Conservation (phyloP, 2,113 vertebrate genomes). For the Cyprinodon tularosa region DNA sequence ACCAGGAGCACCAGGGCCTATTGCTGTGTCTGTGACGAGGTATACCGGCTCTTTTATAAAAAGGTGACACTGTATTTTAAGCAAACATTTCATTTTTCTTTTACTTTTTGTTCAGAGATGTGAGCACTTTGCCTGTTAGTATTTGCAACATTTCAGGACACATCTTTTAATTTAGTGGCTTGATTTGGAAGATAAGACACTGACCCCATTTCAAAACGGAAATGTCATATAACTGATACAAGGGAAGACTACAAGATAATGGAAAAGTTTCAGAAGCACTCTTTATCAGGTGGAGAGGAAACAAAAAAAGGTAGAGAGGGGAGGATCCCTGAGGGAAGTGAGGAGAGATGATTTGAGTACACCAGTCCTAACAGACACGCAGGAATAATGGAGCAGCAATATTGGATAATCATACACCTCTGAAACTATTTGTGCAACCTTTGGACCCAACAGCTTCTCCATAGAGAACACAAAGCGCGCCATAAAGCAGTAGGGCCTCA, state of each 20-base stretch:
- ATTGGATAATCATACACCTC: conserved; percentile 44
- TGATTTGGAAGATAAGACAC: conserved; percentile 54
- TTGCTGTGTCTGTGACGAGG: conserved; percentile 77
- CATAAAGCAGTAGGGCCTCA: conserved; percentile 57
- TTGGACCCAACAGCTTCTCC: conserved; percentile 41
- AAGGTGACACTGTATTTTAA: conserved; percentile 52
- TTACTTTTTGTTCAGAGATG: conserved; percentile 60
- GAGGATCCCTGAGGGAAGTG: conserved; percentile 74
- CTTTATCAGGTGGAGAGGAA: conserved; percentile 44
- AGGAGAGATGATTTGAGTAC: conserved; percentile 54
- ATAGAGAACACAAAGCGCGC: conserved; percentile 61
- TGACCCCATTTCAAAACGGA: conserved; percentile 39
- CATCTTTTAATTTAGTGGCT: conserved; percentile 54
- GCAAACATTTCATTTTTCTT: conserved; percentile 52
- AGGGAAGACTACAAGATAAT: conserved; percentile 36
- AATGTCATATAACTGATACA: conserved; percentile 37
- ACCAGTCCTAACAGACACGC: conserved; percentile 43
- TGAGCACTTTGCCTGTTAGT: conserved; percentile 27
- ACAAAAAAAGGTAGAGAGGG: conserved; percentile 40
- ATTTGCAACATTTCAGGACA: conserved; percentile 43
- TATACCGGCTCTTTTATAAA: conserved; percentile 73
- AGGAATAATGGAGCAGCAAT: conserved; percentile 51
- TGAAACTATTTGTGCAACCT: conserved; percentile 48
- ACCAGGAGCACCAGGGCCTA: conserved; percentile 66
- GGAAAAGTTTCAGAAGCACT: conserved; percentile 41